Evolutionary conservation across 2,888 invertebrate species (phyloP).

Genomic region (Hermaeophaga mercurialis): DNA sequence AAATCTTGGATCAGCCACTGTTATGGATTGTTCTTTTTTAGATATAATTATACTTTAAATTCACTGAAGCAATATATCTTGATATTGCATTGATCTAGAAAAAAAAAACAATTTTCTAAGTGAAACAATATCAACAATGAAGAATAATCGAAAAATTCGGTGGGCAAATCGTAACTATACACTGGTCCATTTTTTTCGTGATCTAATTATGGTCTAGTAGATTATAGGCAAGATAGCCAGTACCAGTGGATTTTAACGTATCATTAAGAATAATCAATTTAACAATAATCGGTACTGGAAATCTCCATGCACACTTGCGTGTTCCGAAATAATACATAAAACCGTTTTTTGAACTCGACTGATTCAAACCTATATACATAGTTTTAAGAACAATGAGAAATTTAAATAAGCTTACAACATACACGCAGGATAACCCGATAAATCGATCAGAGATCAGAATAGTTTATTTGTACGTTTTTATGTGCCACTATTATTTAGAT

Average conservation of each 20-base stretch:
- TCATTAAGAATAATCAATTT: slow-evolving; percentile 36
- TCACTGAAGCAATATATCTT: no score
- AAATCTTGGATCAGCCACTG: no score
- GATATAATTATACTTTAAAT: no score
- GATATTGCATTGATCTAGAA: no score
- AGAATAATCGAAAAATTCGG: slow-evolving; percentile 4
- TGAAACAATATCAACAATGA: slow-evolving; percentile 9
- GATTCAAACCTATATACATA: neutral
- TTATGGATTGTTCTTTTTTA: no score
- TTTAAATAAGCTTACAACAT: neutral
- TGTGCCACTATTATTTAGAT: no score
- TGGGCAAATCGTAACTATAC: slow-evolving; percentile 8
- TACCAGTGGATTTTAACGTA: slow-evolving; percentile 22
- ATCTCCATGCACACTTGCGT: slow-evolving; percentile 33
- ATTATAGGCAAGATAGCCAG: slow-evolving; percentile 21
- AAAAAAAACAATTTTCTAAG: slow-evolving; percentile 1
- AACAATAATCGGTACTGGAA: slow-evolving; percentile 31
- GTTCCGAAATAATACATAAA: slow-evolving; percentile 24
- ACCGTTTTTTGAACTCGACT: slow-evolving; percentile 12
- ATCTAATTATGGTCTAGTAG: slow-evolving; percentile 22
- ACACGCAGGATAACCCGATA: no score
- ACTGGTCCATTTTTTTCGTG: slow-evolving; percentile 19
- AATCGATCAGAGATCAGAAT: no score
- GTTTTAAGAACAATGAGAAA: neutral
- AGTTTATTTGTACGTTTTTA: no score